Evolutionary conservation across 30 jellyfish, hydroid and myxozoan species (phyloP).

Genomic region (Hydractinia symbiolongicarpus): DNA sequence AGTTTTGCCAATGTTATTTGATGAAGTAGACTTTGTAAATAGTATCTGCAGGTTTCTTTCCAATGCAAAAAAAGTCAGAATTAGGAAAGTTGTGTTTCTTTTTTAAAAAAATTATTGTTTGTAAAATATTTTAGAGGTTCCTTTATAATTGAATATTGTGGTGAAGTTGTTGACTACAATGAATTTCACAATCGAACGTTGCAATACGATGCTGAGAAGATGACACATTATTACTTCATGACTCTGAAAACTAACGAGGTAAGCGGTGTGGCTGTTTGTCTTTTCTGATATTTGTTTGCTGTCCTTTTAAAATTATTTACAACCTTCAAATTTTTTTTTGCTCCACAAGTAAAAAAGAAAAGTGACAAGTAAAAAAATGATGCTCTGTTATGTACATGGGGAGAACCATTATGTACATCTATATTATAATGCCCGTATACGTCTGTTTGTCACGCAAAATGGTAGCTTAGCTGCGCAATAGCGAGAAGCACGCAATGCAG

Average conservation of each 20-base stretch:
- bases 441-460: too few relatives aligned
- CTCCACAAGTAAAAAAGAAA: too few relatives aligned
- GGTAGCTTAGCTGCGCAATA: too few relatives aligned
- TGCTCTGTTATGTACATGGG: too few relatives aligned
- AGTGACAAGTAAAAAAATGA: too few relatives aligned
- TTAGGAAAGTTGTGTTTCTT: neutral
- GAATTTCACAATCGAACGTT: constrained; percentile 86
- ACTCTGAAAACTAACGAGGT: constrained; percentile 90
- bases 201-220: constrained; percentile 65
- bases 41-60: neutral
- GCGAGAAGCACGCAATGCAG: too few relatives aligned
- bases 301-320: too few relatives aligned
- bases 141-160: constrained; percentile 89
- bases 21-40: neutral
- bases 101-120: neutral
- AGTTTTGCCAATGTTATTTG: neutral
- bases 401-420: too few relatives aligned
- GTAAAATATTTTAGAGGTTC: constrained; percentile 59
- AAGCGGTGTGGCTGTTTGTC: neutral
- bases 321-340: too few relatives aligned
- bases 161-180: constrained; percentile 87
- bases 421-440: too few relatives aligned
- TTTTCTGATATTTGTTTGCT: too few relatives aligned
- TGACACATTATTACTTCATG: constrained; percentile 90
- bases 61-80: neutral